These are phyloP conservation scores for Phainopepla nitens DNA, from an alignment of 2,113 vertebrate species.

Conservation along the genomic window DNA sequence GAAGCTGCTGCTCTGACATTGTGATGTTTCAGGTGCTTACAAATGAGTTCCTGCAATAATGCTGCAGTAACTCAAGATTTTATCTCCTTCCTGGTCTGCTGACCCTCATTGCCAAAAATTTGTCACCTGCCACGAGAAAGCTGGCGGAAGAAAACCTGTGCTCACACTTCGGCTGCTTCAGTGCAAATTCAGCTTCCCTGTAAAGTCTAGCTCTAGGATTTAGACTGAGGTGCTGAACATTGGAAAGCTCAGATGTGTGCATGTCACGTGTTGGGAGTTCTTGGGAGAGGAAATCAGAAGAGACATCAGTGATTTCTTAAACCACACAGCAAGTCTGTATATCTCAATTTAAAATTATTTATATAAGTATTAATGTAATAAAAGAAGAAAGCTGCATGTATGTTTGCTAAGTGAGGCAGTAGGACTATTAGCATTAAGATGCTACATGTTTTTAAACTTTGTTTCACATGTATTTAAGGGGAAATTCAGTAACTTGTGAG, in stretches of 20 bases:
- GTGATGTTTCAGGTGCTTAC: background rate
- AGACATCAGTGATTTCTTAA: background rate
- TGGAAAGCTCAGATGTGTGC: background rate
- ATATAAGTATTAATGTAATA: background rate
- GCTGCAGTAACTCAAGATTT: background rate
- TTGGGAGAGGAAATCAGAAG: background rate
- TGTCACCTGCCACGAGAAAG: background rate
- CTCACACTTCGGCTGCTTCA: background rate
- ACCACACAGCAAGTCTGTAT: accelerated
- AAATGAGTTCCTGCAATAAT: background rate
- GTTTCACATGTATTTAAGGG: background rate
- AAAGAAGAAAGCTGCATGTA: background rate
- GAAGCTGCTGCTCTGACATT: background rate
- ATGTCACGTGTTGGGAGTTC: background rate
- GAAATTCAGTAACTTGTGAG: background rate
- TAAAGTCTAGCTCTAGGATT: background rate
- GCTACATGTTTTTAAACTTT: background rate
- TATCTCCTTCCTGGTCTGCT: background rate
- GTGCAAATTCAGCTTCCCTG: background rate
- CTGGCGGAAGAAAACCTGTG: background rate
- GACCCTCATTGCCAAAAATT: background rate
- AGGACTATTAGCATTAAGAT: background rate
- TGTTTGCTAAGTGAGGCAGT: background rate
- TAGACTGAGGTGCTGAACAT: background rate
- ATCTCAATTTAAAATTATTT: background rate